Evolutionary conservation across 2,113 vertebrate genomes (phyloP).

Genomic region (Thalassarche chlororhynchos): DNA sequence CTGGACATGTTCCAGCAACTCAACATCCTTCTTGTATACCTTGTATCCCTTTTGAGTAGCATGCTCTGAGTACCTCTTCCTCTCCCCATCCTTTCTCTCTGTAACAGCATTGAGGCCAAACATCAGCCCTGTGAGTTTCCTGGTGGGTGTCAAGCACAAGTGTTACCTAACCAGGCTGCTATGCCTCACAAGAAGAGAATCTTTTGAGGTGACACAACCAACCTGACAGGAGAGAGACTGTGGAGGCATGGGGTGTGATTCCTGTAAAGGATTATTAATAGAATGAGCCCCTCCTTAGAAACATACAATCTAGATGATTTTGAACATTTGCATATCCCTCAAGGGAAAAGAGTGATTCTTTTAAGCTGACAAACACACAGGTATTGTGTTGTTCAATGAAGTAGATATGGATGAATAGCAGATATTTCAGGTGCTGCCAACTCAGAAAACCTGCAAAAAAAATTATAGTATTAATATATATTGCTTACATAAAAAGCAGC

Average conservation of each 20-base stretch:
- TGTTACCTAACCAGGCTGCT: neutral
- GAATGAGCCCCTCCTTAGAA: neutral
- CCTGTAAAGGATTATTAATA: neutral
- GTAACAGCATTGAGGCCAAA: neutral
- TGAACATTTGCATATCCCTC: neutral
- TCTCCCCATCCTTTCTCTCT: neutral
- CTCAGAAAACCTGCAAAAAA: neutral
- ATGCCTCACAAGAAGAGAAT: neutral
- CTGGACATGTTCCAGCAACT: too few relatives aligned
- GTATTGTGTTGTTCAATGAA: neutral
- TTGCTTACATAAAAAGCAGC: neutral
- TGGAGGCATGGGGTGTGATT: neutral
- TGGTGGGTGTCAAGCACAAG: neutral
- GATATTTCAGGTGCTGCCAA: neutral
- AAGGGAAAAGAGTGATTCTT: neutral
- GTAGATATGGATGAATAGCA: neutral
- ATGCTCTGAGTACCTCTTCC: neutral
- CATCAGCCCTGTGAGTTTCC: neutral
- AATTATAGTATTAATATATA: neutral
- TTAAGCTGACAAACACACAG: neutral
- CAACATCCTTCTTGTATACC: too few relatives aligned
- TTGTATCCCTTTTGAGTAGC: neutral
- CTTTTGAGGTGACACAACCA: neutral
- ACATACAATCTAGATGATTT: neutral
- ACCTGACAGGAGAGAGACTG: neutral